These are phyloP conservation scores for Matsumyia berberina DNA, from an alignment of 2,888 invertebrate genomes.

Conservation along the genomic window DNA sequence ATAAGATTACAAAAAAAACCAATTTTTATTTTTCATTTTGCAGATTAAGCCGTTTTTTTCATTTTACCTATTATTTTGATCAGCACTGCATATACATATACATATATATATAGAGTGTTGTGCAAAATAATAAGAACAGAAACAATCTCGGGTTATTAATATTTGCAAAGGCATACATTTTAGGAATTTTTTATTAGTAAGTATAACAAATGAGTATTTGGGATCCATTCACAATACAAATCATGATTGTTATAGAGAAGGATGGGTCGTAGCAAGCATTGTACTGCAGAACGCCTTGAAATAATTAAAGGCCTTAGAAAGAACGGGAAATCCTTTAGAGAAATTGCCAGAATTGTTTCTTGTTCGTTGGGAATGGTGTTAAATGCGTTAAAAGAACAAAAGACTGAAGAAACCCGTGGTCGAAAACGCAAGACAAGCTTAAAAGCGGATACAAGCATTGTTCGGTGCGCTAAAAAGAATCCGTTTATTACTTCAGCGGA, in stretches of 20 bases:
- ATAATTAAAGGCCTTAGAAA: not conserved
- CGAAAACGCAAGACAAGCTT: conserved; percentile 4
- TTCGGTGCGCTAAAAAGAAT: conserved; percentile 7
- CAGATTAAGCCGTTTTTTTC: no score
- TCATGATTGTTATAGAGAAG: not conserved
- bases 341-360: conserved; percentile 7
- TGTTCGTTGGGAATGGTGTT: conserved; percentile 4
- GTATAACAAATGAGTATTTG: not conserved
- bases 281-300: conserved; percentile 1
- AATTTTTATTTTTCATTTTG: no score
- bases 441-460: conserved; percentile 1
- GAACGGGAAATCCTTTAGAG: conserved; percentile 7
- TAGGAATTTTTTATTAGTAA: not conserved
- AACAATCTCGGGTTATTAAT: not conserved
- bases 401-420: conserved; percentile 5
- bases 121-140: conserved; percentile 11
- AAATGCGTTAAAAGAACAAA: conserved; percentile 3
- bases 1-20: no score
- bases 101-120: no score
- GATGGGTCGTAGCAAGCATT: conserved; percentile 6
- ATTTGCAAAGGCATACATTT: not conserved
- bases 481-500: not conserved
- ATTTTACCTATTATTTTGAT: no score
- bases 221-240: not conserved
- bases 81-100: no score